Evolutionary conservation across 2,888 invertebrate species (phyloP).

Genomic region (Meliscaeva auricollis): DNA sequence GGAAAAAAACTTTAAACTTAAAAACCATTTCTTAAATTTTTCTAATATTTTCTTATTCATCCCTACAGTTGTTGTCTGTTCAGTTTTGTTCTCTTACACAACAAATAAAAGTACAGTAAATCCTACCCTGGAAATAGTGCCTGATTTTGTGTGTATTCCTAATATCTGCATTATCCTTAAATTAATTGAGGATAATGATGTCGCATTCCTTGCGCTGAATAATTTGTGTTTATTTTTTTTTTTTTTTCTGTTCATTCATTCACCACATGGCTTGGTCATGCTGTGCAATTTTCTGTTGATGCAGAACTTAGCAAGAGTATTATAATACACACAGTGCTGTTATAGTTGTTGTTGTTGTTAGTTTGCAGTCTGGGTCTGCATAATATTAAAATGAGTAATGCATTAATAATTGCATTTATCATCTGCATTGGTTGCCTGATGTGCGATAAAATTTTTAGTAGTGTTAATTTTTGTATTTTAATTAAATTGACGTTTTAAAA

Average conservation of each 20-base stretch:
- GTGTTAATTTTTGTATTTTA: background rate
- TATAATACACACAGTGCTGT: too few species aligned
- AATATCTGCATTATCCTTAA: conserved; percentile 67
- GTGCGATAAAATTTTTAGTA: background rate
- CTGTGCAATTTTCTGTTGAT: background rate
- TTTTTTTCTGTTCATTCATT: background rate
- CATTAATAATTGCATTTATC: conserved; percentile 38
- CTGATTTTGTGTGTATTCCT: conserved; percentile 19
- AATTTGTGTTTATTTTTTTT: background rate
- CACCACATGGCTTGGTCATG: conserved; percentile 15
- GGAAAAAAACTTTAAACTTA: too few species aligned
- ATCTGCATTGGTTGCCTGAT: conserved; percentile 32
- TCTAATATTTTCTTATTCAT: too few species aligned
- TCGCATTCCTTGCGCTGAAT: conserved; percentile 23
- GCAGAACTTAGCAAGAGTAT: conserved; percentile 13
- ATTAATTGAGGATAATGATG: conserved; percentile 65
- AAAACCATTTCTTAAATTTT: too few species aligned
- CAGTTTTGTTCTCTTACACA: too few species aligned
- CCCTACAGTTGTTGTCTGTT: too few species aligned
- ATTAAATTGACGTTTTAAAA: conserved; percentile 3
- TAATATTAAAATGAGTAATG: conserved; percentile 53
- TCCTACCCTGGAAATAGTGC: background rate
- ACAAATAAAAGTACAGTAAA: too few species aligned
- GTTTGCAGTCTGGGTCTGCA: conserved; percentile 10
- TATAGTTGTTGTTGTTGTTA: conserved; percentile 17